Percentiles rank a stretch among this genome's conserved stretches.
phyloP scores from a whole-genome alignment of 2,888 invertebrate genomes.

The Acrocyrtus sp. region DNA sequence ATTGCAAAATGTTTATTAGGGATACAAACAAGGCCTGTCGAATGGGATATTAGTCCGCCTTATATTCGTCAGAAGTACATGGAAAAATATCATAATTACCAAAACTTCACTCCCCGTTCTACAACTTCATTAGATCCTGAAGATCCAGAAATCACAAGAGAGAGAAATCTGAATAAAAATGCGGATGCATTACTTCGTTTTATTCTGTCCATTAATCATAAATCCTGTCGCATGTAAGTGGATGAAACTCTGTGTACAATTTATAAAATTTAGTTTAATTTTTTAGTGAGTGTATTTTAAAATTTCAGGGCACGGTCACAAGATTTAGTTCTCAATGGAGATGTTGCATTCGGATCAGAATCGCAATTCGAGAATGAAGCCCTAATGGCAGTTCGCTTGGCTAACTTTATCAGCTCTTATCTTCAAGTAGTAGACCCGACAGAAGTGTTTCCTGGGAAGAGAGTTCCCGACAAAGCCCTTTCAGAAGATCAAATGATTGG shows the following conservation, averaged over 20 bases:
- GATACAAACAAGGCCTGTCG: conserved; percentile 85
- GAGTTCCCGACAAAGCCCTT: conserved; percentile 87
- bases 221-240: conserved; percentile 72
- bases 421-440: conserved; percentile 89
- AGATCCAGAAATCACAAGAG: conserved; percentile 34
- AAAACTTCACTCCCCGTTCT: conserved; percentile 69
- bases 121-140: conserved; percentile 19
- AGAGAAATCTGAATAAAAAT: conserved; percentile 69
- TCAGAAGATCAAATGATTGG: conserved; percentile 97
- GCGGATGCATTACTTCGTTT: conserved; percentile 82
- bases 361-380: conserved; percentile 95
- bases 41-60: conserved; percentile 81
- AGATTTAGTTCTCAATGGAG: conserved; percentile 83
- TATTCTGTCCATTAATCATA: conserved; percentile 76
- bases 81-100: conserved; percentile 80
- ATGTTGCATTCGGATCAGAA: conserved; percentile 86
- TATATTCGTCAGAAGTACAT: conserved; percentile 79
- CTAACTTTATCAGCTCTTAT: conserved; percentile 96
- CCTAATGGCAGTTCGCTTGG: conserved; percentile 93
- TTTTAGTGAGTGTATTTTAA: not conserved
- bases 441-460: conserved; percentile 89
- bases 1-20: conserved; percentile 68
- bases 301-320: conserved; percentile 75
- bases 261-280: conserved; percentile 32
- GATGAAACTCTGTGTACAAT: not conserved